Conservation (phyloP, 2,113 vertebrate genomes). For the Solea senegalensis region DNA sequence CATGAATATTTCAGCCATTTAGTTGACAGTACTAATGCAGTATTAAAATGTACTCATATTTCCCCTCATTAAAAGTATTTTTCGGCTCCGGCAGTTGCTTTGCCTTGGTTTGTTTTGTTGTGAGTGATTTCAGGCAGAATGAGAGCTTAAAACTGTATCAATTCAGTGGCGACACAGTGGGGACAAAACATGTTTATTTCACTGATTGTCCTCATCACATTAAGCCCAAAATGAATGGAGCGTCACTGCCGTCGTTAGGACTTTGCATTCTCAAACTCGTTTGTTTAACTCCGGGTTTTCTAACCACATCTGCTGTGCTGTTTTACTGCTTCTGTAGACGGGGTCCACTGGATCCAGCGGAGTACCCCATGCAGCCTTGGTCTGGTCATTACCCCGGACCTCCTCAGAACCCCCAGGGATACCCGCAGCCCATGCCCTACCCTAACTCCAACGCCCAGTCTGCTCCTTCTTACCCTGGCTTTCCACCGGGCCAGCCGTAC, state of each 20-base stretch:
- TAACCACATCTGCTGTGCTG: background rate
- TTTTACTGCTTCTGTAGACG: constrained; percentile 79
- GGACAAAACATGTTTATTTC: background rate
- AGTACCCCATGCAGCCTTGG: constrained; percentile 85
- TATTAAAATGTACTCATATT: constrained; percentile 7
- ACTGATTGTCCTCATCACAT: background rate
- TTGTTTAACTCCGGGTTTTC: background rate
- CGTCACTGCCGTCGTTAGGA: no score
- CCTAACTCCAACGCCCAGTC: constrained; percentile 66
- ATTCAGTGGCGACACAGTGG: constrained; percentile 9
- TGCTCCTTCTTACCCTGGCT: constrained; percentile 80
- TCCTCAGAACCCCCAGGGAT: constrained; percentile 77
- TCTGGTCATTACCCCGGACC: constrained; percentile 82
- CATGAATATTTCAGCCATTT: constrained; percentile 47
- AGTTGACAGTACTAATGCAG: constrained; percentile 5
- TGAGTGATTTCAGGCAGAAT: constrained; percentile 18
- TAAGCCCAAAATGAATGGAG: no score
- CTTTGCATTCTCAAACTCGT: background rate
- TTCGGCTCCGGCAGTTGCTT: constrained; percentile 26
- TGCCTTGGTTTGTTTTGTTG: constrained; percentile 33
- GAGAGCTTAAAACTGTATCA: constrained; percentile 9
- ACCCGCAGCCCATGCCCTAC: constrained; percentile 68
- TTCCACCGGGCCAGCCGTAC: constrained; percentile 82
- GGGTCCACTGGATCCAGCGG: constrained; percentile 84
- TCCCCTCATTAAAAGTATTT: constrained; percentile 6